Evolutionary conservation across 1,140 invertebrate genomes (phyloP).

Genomic region (Drosophila mauritiana): DNA sequence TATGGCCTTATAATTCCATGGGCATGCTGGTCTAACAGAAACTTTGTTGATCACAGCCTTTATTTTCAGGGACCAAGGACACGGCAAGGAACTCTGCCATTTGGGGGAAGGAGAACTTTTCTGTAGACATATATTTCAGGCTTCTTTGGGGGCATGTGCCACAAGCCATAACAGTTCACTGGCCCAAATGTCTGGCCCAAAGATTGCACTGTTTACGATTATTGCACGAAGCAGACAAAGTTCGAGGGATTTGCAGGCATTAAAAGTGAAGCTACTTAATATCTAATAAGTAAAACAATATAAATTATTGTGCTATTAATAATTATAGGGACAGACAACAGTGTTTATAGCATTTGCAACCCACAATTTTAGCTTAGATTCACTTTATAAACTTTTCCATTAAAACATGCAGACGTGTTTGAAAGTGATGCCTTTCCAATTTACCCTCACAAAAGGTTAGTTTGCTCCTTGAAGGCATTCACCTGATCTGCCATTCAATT

Average conservation of each 20-base stretch:
- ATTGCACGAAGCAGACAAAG: constrained; percentile 37
- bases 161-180: constrained; percentile 49
- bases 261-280: constrained; percentile 2
- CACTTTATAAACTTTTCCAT: neutral
- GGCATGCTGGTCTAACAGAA: neutral
- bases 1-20: neutral
- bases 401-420: neutral
- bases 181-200: constrained; percentile 48
- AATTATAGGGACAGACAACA: too few relatives aligned
- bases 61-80: neutral
- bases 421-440: constrained; percentile 1
- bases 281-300: too few relatives aligned
- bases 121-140: neutral
- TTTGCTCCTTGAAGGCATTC: neutral
- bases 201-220: constrained; percentile 40
- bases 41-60: neutral
- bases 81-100: neutral
- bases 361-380: neutral
- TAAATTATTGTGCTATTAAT: too few relatives aligned
- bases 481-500: neutral
- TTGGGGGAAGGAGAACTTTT: neutral
- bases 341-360: neutral
- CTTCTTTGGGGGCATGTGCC: constrained; percentile 1
- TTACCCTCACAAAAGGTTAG: neutral
- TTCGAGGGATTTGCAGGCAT: constrained; percentile 12